A percentile compares a stretch with the other conserved stretches of the same genome.
phyloP scores from a whole-genome alignment of 1,140 invertebrate genomes.

The Zeugodacus cucurbitae region DNA sequence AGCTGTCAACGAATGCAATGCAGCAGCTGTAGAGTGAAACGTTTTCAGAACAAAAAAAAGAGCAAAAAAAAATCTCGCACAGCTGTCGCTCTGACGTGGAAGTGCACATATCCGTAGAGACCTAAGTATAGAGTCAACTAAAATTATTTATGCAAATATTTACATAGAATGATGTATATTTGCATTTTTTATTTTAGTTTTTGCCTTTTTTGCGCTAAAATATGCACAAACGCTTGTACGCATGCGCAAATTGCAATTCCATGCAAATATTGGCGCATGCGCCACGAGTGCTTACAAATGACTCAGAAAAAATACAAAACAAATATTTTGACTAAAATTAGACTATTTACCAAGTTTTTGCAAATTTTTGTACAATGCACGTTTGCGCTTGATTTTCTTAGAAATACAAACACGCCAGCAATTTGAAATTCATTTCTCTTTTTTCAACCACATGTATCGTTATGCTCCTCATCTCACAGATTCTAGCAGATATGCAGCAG shows the following conservation, averaged over 20 bases:
- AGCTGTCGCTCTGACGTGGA: neutral
- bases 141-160: neutral
- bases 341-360: neutral
- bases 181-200: neutral
- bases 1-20: neutral
- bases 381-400: conserved; percentile 16
- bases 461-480: neutral
- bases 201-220: too few species aligned
- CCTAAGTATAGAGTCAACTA: too few species aligned
- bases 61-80: neutral
- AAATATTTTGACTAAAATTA: neutral
- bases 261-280: neutral
- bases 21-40: neutral
- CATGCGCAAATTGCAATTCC: neutral
- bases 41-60: neutral
- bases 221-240: neutral
- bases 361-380: neutral
- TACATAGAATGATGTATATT: neutral
- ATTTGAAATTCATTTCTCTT: neutral
- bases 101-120: too few species aligned
- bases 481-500: neutral
- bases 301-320: neutral
- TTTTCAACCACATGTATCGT: neutral
- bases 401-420: neutral
- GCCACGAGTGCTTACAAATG: neutral